A percentile compares a stretch with the other conserved stretches of the same genome.
These are phyloP conservation scores for Ethmia dodecea DNA, from an alignment of 2,888 invertebrate species.

Conservation along the genomic window DNA sequence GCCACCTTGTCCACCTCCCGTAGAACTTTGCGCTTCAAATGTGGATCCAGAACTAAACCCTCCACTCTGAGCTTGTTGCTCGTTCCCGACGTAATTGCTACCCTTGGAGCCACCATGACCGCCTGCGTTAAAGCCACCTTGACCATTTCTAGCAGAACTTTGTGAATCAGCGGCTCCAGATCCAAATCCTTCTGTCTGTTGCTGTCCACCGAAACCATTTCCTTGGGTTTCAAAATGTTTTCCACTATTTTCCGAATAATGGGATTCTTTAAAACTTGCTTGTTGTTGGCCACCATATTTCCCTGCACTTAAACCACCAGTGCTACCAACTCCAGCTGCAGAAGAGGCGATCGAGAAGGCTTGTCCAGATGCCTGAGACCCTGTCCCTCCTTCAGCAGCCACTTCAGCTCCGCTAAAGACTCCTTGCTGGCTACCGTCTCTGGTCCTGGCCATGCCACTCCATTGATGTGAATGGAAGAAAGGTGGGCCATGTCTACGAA, in stretches of 20 bases:
- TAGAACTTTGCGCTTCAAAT: constrained; percentile 6
- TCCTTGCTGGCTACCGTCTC: constrained; percentile 35
- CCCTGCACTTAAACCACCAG: background rate
- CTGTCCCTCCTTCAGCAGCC: constrained; percentile 29
- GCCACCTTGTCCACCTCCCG: constrained; percentile 7
- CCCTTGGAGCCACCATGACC: background rate
- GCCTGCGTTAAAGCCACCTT: constrained; percentile 12
- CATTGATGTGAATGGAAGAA: constrained; percentile 44
- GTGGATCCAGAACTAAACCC: constrained; percentile 4
- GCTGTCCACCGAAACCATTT: constrained; percentile 4
- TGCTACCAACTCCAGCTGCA: background rate
- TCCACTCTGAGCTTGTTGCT: constrained; percentile 5
- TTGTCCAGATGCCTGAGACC: constrained; percentile 28
- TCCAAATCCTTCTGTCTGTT: background rate
- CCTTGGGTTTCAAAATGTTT: constrained; percentile 6
- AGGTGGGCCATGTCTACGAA: constrained; percentile 15
- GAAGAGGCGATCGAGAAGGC: constrained; percentile 38
- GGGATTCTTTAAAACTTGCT: constrained; percentile 30
- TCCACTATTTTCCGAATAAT: constrained; percentile 25
- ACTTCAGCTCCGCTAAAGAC: constrained; percentile 47
- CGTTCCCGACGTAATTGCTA: too few relatives aligned
- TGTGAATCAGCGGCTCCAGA: background rate
- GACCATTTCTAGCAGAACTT: constrained; percentile 1
- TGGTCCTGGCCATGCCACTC: constrained; percentile 39
- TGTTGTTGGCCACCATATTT: constrained; percentile 8